Base-by-base conservation (phyloP, 2,888 invertebrate genomes). In the Drosophila neotestacea region DNA sequence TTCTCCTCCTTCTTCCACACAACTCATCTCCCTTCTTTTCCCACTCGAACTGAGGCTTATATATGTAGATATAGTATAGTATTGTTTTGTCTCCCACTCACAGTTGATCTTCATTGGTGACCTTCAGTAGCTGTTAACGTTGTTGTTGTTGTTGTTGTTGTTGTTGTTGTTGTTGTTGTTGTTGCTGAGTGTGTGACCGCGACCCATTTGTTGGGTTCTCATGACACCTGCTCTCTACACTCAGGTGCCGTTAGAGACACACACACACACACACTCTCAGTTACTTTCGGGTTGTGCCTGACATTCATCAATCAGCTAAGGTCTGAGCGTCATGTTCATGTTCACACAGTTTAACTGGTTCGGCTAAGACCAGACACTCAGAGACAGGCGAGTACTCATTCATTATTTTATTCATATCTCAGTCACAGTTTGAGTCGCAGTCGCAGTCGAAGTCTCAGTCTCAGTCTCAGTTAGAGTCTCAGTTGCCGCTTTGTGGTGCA, bases 291-390 rank as follows among this genome's bases (percentile, higher is more conserved):
- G 58, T 55, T 66, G 63, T 72, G 73, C 61, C 79, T 83, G 83
- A 83, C 88, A 83, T 83, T 83, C 83, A 83, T 83, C 83, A 83
- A 83, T 83, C 83, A 83, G 83, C 52, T 64, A 51, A 36, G 59
- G 80, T 50, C 70, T 67, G 63, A 61, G 75, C 63, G 61, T 66
- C 74, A 61, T 65, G 48, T 59, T 77, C 77, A 60, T 73, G 80
- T 83, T 87, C 88, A 80, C 70, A 73, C 74, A 74, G 75, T 74
- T 77, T 79, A 71, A 63, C 71, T 77, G 76, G 56, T 68, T 73
- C 77, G 73, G 7, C 32, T 50, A 42, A 30, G 27, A 22, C 22
- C 32, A 34, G 34, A 41, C 41, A 27, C 6, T 27, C 27, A 44
- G 44, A 44, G 11, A 32, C 34, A 11, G 36, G 36, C 62, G 77